Evolutionary conservation across 2,888 invertebrate genomes (phyloP).

Genomic region (Pammene aurita): DNA sequence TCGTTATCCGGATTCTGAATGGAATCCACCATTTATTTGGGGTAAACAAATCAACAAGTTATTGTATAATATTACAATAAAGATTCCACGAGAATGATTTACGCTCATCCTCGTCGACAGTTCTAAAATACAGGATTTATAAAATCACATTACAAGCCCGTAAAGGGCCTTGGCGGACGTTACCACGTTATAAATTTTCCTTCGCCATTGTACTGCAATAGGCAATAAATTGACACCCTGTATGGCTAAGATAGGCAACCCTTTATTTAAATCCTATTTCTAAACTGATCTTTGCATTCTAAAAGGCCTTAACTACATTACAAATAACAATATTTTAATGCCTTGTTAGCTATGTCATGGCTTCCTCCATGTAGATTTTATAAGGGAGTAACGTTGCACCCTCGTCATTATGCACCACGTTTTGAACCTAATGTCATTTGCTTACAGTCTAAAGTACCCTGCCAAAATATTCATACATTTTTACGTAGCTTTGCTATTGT

Average conservation of each 20-base stretch:
- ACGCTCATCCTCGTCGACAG: constrained; percentile 43
- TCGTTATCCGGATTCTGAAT: background rate
- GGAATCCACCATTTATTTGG: background rate
- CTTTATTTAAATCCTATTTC: constrained; percentile 43
- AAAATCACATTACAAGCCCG: constrained; percentile 59
- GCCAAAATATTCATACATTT: background rate
- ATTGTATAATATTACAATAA: constrained; percentile 15
- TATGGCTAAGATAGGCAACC: constrained; percentile 56
- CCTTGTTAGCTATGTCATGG: background rate
- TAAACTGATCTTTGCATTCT: background rate
- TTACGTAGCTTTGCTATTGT: background rate
- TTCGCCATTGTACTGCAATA: constrained; percentile 70
- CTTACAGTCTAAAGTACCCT: background rate
- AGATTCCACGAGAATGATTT: constrained; percentile 44
- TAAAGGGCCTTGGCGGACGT: constrained; percentile 64
- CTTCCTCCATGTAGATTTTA: constrained; percentile 3
- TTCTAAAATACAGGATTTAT: constrained; percentile 54
- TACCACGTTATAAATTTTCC: constrained; percentile 79
- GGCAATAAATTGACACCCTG: constrained; percentile 78
- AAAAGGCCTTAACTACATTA: constrained; percentile 7
- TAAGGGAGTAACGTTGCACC: constrained; percentile 9
- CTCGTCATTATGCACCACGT: background rate
- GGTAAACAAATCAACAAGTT: constrained; percentile 10
- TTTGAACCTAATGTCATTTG: background rate
- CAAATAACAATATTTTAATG: background rate